Conservation (phyloP, 2,888 invertebrate species). For the Oxytorus armatus region DNA sequence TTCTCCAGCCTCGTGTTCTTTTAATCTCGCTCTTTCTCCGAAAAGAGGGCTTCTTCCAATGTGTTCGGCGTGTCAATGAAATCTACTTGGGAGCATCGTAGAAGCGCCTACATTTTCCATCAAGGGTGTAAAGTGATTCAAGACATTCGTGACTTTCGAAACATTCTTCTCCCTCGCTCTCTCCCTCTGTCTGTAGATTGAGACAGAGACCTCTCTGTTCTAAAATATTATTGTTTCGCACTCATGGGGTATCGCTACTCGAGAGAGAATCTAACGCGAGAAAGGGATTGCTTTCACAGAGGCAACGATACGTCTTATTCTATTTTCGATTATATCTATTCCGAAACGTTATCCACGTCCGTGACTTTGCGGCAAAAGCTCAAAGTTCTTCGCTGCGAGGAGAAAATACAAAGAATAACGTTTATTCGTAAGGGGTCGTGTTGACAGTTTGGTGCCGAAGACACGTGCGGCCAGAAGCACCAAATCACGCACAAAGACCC, state of each 20-base stretch:
- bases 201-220: conserved; percentile 32
- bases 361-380: conserved; percentile 51
- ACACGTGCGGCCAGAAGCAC: conserved; percentile 5
- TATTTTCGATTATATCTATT: conserved; percentile 50
- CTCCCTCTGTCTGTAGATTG: neutral
- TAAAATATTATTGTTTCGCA: conserved; percentile 56
- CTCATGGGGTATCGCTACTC: conserved; percentile 25
- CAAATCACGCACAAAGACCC: conserved; percentile 34
- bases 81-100: conserved; percentile 11
- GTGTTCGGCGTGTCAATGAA: conserved; percentile 36
- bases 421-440: too few species aligned
- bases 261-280: conserved; percentile 6
- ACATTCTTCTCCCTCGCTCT: neutral
- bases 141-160: conserved; percentile 49
- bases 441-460: conserved; percentile 28
- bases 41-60: conserved; percentile 20
- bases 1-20: conserved; percentile 2
- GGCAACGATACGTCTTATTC: conserved; percentile 41
- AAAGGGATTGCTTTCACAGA: conserved; percentile 37
- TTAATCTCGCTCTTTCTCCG: conserved; percentile 6
- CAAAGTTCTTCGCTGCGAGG: conserved; percentile 26
- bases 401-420: conserved; percentile 27
- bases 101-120: neutral
- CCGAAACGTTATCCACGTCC: conserved; percentile 13
- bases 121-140: conserved; percentile 30